Evolutionary conservation across 1,140 invertebrate genomes (phyloP).

Genomic region (Hydropsyche tenuis): DNA sequence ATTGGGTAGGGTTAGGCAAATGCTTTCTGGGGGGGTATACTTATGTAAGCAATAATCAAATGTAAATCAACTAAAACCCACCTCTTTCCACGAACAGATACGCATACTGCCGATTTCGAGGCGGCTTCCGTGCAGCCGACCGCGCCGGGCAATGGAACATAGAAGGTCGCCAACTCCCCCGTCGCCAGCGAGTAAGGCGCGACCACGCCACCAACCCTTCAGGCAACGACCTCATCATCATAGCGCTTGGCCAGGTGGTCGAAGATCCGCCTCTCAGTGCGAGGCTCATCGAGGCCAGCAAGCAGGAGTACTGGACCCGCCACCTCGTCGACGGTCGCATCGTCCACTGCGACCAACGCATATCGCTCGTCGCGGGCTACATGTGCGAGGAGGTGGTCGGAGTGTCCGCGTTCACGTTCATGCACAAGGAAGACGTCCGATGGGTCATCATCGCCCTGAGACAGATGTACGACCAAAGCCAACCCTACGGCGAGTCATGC

Average conservation of each 20-base stretch:
- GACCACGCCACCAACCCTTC: conserved; percentile 62
- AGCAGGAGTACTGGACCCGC: conserved; percentile 84
- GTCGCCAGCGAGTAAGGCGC: conserved; percentile 61
- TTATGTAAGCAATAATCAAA: no score
- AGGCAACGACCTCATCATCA: conserved; percentile 70
- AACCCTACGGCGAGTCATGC: conserved; percentile 80
- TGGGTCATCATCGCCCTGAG: conserved; percentile 84
- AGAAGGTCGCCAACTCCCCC: conserved; percentile 58
- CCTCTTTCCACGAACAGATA: conserved; percentile 62
- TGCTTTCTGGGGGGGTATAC: no score
- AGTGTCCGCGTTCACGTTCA: conserved; percentile 82
- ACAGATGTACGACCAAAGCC: conserved; percentile 84
- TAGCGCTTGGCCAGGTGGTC: conserved; percentile 72
- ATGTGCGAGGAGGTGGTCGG: conserved; percentile 86
- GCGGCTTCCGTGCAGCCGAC: conserved; percentile 64
- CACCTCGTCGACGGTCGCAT: conserved; percentile 86
- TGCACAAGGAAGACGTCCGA: conserved; percentile 85
- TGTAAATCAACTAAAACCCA: no score
- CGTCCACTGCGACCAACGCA: conserved; percentile 86
- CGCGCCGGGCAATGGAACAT: conserved; percentile 57
- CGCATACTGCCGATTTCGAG: conserved; percentile 73
- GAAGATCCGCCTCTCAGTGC: conserved; percentile 73
- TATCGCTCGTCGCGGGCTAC: conserved; percentile 85
- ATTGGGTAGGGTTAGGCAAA: no score
- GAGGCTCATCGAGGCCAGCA: conserved; percentile 73